phyloP scores from a whole-genome alignment of 2,888 invertebrate species.

The Lumbricus terrestris region DNA sequence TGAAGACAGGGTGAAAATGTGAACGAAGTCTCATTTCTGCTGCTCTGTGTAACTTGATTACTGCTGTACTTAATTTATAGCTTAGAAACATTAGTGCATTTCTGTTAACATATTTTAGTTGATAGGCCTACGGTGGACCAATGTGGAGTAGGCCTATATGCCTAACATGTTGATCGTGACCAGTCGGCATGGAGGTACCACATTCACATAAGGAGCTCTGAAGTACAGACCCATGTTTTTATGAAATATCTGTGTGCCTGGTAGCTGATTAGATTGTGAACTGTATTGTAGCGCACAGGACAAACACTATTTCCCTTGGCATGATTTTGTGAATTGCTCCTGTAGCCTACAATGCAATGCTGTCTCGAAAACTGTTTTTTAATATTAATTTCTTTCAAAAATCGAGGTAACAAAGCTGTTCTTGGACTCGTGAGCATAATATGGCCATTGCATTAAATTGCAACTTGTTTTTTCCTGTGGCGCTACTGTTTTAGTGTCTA shows the following conservation, averaged over 20 bases:
- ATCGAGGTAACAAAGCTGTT: background rate
- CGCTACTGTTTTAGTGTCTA: background rate
- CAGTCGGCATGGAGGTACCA: too few species aligned
- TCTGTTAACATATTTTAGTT: background rate
- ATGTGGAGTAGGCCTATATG: background rate
- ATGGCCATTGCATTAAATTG: background rate
- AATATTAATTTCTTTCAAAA: too few species aligned
- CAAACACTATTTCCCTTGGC: background rate
- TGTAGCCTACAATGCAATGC: too few species aligned
- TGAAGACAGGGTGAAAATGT: background rate
- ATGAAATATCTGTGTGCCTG: too few species aligned
- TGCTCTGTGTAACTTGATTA: background rate
- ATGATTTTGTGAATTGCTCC: too few species aligned
- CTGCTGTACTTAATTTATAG: background rate
- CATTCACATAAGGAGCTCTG: too few species aligned
- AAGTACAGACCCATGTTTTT: too few species aligned
- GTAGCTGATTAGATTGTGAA: background rate
- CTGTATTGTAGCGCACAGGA: background rate
- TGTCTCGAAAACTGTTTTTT: too few species aligned
- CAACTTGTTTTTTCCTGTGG: background rate
- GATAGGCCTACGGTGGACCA: too few species aligned
- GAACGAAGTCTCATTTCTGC: background rate
- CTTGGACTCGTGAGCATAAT: background rate
- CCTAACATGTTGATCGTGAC: background rate
- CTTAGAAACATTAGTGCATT: background rate